phyloP scores from a whole-genome alignment of 2,113 vertebrate genomes.

The Dascyllus trimaculatus region DNA sequence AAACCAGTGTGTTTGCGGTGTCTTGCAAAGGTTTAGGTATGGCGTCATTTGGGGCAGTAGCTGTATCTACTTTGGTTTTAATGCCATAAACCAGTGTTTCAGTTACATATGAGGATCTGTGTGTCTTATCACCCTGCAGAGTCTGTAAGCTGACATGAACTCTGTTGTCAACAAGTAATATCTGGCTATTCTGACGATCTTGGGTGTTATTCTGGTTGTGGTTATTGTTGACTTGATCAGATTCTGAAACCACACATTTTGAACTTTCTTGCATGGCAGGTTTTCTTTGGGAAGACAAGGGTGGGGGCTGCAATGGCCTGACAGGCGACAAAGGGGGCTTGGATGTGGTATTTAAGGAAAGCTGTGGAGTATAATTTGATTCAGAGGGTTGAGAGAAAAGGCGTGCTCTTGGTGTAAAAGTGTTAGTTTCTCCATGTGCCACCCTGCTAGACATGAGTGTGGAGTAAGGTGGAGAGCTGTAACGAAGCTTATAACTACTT shows the following conservation, averaged over 20 bases:
- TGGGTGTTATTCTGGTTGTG: background rate
- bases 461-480: constrained; percentile 81
- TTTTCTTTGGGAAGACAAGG: constrained; percentile 43
- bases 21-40: constrained; percentile 41
- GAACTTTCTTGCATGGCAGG: constrained; percentile 11
- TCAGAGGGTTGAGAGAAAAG: constrained; percentile 47
- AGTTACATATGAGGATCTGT: constrained; percentile 48
- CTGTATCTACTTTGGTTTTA: constrained; percentile 42
- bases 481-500: constrained; percentile 67
- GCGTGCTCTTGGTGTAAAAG: constrained; percentile 38
- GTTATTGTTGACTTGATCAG: constrained; percentile 37
- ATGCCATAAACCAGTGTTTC: constrained; percentile 75
- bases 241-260: constrained; percentile 29
- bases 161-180: constrained; percentile 68
- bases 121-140: constrained; percentile 26
- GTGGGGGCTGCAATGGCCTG: background rate
- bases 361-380: constrained; percentile 25
- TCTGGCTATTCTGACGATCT: constrained; percentile 8
- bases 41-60: constrained; percentile 10
- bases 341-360: background rate
- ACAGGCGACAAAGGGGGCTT: constrained; percentile 21
- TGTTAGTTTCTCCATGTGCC: constrained; percentile 54
- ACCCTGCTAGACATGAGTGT: constrained; percentile 75
- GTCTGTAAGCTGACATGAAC: constrained; percentile 47
- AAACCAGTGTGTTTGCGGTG: background rate